Evolutionary conservation across 1,140 invertebrate species (phyloP).

Genomic region (Pteromalus puparum): DNA sequence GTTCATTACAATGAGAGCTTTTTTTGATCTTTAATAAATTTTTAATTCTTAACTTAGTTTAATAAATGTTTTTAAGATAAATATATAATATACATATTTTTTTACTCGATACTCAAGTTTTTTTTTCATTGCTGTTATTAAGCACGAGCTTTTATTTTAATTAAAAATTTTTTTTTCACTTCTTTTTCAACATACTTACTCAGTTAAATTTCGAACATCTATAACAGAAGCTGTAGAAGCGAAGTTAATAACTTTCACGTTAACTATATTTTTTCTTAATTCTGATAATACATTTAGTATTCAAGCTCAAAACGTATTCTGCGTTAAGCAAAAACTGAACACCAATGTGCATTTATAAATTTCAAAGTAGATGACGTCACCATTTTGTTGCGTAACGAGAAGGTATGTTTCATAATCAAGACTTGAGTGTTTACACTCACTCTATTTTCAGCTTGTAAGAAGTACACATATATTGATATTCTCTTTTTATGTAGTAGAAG

Average conservation of each 20-base stretch:
- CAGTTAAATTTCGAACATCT: too few species aligned
- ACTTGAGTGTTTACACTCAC: conserved; percentile 22
- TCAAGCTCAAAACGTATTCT: not conserved
- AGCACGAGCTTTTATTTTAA: not conserved
- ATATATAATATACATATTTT: not conserved
- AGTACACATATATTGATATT: not conserved
- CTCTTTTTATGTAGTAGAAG: not conserved
- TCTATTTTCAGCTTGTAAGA: conserved; percentile 16
- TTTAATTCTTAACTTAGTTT: conserved; percentile 33
- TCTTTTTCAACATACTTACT: too few species aligned
- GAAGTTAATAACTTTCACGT: too few species aligned
- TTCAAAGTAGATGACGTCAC: conserved; percentile 21
- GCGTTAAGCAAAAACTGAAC: not conserved
- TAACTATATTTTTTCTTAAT: not conserved
- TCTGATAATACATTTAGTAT: not conserved
- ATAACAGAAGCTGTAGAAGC: too few species aligned
- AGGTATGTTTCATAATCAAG: conserved; percentile 37
- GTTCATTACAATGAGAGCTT: conserved; percentile 65
- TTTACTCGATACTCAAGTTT: not conserved
- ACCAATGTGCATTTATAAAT: conserved; percentile 31
- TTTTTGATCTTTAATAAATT: conserved; percentile 5
- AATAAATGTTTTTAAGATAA: conserved; percentile 27
- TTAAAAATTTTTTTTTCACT: too few species aligned
- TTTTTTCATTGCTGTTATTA: not conserved
- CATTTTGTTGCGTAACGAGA: conserved; percentile 16